Base-by-base conservation (phyloP, 35 echinoderm and acorn worm genomes). In the Eucidaris tribuloides region DNA sequence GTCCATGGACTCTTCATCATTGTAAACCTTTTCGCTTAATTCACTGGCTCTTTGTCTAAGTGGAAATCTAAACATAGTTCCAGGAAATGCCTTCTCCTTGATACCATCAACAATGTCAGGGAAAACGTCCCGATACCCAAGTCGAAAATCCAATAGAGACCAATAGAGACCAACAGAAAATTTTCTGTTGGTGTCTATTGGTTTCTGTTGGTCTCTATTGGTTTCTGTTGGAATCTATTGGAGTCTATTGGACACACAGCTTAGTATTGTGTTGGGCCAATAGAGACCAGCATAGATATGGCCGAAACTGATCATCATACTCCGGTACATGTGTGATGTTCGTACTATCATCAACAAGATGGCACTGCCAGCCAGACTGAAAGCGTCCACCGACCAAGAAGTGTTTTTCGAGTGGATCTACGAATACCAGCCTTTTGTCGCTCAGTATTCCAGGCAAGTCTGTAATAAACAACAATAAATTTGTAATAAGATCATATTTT, bases 61-160 rank as follows among this genome's bases (percentile, higher is more conserved):
- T 7, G 68, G 68, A 44, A 74, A 74, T 44, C 68, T 42, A 11
- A 74, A 74, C 68, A 74, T 18, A 6, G 68, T 74, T n/a, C 68
- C 68, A 41, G 38, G 15, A n/a, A 74, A 74, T 20, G 15, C 15
- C 44, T 40, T 40, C 9, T 22, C 37, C 18, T n/a, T 15, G 37
- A 74, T 74, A 33, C 68, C 68, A 24, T 36, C 68, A 5, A 22
- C 37, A 4, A 74, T n/a, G 9, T 36, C 68, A 9, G 34, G 2
- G 30, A 74, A 74, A 15, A 74, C 11, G 20, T 74, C 37, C n/a
- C 30, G 1, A 36, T 83, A n/a, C n/a, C n/a, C n/a, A n/a, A n/a
- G n/a, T n/a, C n/a, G n/a, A n/a, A n/a, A n/a, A n/a, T n/a, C n/a
- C n/a, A n/a, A n/a, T n/a, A n/a, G n/a, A n/a, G n/a, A n/a, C n/a